These are phyloP conservation scores for Lagopus leucura DNA, from an alignment of 2,113 vertebrate species.

Conservation along the genomic window DNA sequence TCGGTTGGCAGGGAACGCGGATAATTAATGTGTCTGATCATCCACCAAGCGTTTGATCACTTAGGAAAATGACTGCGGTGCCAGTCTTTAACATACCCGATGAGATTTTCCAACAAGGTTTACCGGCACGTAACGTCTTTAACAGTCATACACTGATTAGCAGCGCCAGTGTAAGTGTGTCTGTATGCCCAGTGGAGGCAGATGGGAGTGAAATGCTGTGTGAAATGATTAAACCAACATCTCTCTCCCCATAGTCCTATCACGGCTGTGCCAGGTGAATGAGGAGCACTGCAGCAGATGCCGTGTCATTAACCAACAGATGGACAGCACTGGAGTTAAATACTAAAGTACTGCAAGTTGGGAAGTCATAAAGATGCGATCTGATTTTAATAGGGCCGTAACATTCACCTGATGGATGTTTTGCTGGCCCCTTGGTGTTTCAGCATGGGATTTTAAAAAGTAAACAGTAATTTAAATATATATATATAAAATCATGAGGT, in stretches of 20 bases:
- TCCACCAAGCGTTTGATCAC: not conserved
- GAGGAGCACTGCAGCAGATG: conserved; percentile 17
- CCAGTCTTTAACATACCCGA: not conserved
- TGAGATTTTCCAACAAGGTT: conserved; percentile 36
- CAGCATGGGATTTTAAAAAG: not conserved
- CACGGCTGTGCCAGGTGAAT: not conserved
- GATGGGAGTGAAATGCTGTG: not conserved
- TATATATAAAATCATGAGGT: not conserved
- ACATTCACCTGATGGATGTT: not conserved
- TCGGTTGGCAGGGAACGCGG: conserved; percentile 6
- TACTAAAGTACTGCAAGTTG: not conserved
- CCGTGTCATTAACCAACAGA: conserved; percentile 31
- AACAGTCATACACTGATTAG: not conserved
- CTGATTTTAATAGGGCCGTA: not conserved
- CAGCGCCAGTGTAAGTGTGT: not conserved
- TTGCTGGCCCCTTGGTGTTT: not conserved
- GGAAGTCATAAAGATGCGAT: not conserved
- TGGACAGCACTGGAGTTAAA: not conserved
- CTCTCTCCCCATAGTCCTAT: not conserved
- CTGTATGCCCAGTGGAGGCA: not conserved
- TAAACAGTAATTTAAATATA: not conserved
- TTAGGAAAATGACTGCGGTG: not conserved
- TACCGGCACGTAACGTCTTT: not conserved
- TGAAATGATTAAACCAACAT: conserved; percentile 29
- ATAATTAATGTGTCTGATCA: conserved; percentile 20